A percentile compares a stretch with the other conserved stretches of the same genome.
These are phyloP conservation scores for Zaprionus tsacasi DNA, from an alignment of 1,140 invertebrate species.

Conservation along the genomic window DNA sequence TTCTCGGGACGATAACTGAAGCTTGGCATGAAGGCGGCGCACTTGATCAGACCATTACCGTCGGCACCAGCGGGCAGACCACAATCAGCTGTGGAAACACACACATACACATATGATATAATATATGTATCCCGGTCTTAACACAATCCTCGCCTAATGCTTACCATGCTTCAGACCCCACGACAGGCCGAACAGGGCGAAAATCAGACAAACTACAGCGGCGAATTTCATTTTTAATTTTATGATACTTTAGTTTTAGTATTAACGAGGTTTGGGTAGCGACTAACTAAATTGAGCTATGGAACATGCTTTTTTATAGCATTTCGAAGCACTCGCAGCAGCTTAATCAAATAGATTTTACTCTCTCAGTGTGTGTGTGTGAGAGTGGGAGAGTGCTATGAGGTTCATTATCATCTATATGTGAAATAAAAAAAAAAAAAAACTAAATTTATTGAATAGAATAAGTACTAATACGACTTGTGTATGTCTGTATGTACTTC, in stretches of 20 bases:
- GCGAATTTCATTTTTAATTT: constrained; percentile 57
- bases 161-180: constrained; percentile 25
- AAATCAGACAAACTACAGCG: constrained; percentile 46
- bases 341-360: neutral
- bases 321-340: neutral
- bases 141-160: too few species aligned
- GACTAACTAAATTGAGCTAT: constrained; percentile 42
- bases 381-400: constrained; percentile 12
- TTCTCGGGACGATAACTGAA: constrained; percentile 91
- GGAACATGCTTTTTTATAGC: constrained; percentile 47
- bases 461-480: too few species aligned
- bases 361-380: constrained; percentile 22
- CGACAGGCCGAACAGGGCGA: constrained; percentile 53
- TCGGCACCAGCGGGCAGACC: constrained; percentile 31
- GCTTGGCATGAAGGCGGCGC: constrained; percentile 84
- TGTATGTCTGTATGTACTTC: too few species aligned
- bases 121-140: neutral
- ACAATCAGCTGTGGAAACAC: constrained; percentile 38
- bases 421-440: neutral
- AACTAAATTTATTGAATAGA: neutral
- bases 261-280: constrained; percentile 13
- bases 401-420: neutral
- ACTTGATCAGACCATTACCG: constrained; percentile 66
- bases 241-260: neutral
- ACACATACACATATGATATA: too few species aligned